Evolutionary conservation across 2,888 invertebrate genomes (phyloP).

Genomic region (Rhagonycha lutea): DNA sequence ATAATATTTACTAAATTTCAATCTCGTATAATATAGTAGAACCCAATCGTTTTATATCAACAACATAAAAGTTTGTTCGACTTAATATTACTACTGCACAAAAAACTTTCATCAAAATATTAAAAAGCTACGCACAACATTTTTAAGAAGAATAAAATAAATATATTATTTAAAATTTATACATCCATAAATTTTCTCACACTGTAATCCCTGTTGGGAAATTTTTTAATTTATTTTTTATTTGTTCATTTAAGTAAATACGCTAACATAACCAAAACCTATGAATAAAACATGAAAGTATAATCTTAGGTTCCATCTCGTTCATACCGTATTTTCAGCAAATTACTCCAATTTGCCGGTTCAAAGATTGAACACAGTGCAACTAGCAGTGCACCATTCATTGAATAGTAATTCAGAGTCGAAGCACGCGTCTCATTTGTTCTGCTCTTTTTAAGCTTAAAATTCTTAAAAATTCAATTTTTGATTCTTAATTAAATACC

Average conservation of each 20-base stretch:
- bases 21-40: neutral
- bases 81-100: neutral
- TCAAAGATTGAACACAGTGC: conserved; percentile 15
- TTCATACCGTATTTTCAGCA: conserved; percentile 13
- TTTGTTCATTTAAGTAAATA: conserved; percentile 2
- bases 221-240: conserved; percentile 4
- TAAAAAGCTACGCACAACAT: neutral
- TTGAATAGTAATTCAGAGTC: conserved; percentile 16
- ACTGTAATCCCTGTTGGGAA: conserved; percentile 2
- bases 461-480: conserved; percentile 24
- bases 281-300: conserved; percentile 9
- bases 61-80: neutral
- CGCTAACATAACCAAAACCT: neutral
- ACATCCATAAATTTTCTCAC: neutral
- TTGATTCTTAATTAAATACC: neutral
- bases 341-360: conserved; percentile 18
- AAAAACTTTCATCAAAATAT: neutral
- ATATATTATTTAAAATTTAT: neutral
- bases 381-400: neutral
- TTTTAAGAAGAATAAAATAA: neutral
- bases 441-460: conserved; percentile 6
- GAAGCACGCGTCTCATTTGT: conserved; percentile 9
- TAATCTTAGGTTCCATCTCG: conserved; percentile 7
- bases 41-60: neutral
- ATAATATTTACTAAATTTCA: neutral